phyloP scores from a whole-genome alignment of 2,888 invertebrate species.

The Pasiphila rectangulata region DNA sequence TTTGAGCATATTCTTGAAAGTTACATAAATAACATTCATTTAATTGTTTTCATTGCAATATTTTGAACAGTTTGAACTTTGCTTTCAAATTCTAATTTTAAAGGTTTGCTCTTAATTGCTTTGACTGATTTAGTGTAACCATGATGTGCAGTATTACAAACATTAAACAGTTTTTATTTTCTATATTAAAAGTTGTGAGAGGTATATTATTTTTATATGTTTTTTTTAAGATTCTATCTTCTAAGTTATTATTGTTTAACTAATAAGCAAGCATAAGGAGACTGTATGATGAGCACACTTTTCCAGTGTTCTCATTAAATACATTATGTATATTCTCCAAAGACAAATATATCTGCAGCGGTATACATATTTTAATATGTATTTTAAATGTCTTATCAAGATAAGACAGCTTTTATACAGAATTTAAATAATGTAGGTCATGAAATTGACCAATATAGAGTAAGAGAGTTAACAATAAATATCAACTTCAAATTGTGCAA shows the following conservation, averaged over 20 bases:
- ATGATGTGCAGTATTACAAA: slow-evolving; percentile 77
- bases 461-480: slow-evolving; percentile 43
- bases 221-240: slow-evolving; percentile 59
- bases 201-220: slow-evolving; percentile 70
- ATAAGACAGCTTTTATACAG: slow-evolving; percentile 33
- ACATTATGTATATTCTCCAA: slow-evolving; percentile 31
- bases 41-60: slow-evolving; percentile 11
- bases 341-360: slow-evolving; percentile 34
- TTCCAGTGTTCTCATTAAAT: slow-evolving; percentile 32
- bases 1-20: slow-evolving; percentile 64
- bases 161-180: slow-evolving; percentile 66
- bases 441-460: slow-evolving; percentile 30
- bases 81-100: slow-evolving; percentile 20
- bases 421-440: slow-evolving; percentile 30
- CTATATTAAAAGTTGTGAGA: slow-evolving; percentile 65
- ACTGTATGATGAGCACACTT: slow-evolving; percentile 37
- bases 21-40: slow-evolving; percentile 33
- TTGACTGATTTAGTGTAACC: slow-evolving; percentile 77
- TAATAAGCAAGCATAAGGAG: slow-evolving; percentile 54
- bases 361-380: slow-evolving; percentile 36
- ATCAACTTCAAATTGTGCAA: slow-evolving; percentile 64
- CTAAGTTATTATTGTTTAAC: slow-evolving; percentile 46
- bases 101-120: slow-evolving; percentile 50
- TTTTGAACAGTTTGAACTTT: slow-evolving; percentile 17
- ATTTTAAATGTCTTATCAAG: slow-evolving; percentile 29